phyloP scores from a whole-genome alignment of 2,888 invertebrate genomes.

The Steromphala cineraria region DNA sequence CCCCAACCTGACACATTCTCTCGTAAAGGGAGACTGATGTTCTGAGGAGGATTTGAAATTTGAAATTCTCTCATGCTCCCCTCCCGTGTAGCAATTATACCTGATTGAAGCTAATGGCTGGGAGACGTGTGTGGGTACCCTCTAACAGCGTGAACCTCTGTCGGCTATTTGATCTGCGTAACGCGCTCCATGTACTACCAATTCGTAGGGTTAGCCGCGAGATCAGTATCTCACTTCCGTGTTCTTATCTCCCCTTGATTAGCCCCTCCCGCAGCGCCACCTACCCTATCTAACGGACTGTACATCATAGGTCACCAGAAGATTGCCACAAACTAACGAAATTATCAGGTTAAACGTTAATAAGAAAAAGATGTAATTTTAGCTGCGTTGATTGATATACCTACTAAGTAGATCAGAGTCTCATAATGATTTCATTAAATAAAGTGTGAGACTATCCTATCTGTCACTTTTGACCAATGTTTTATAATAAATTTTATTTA shows the following conservation, averaged over 20 bases:
- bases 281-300: not conserved
- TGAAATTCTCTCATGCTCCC: not conserved
- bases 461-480: no score
- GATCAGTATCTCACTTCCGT: not conserved
- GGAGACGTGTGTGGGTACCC: not conserved
- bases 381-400: no score
- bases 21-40: not conserved
- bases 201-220: not conserved
- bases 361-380: not conserved
- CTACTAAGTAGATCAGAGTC: no score
- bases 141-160: not conserved
- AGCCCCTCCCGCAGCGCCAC: not conserved
- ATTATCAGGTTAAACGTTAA: not conserved
- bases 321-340: not conserved
- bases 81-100: not conserved
- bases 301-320: not conserved
- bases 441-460: no score
- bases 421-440: no score
- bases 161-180: not conserved
- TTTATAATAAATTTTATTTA: no score
- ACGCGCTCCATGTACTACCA: not conserved
- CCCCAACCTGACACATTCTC: not conserved
- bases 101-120: not conserved
- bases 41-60: not conserved
- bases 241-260: not conserved